A percentile compares a stretch with the other conserved stretches of the same genome.
phyloP scores from a whole-genome alignment of 2,113 vertebrate genomes.

The Polypterus bichir region DNA sequence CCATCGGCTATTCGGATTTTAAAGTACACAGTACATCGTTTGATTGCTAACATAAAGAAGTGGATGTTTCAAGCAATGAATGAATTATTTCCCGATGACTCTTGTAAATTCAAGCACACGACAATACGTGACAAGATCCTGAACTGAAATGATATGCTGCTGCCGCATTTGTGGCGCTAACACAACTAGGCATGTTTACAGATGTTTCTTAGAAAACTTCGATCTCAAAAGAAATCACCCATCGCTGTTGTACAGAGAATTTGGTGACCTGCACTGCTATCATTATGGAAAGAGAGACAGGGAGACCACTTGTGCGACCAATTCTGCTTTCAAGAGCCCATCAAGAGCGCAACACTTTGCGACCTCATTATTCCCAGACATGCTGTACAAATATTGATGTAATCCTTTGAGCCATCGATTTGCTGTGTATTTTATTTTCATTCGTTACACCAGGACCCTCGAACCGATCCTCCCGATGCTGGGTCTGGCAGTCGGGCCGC shows the following conservation, averaged over 20 bases:
- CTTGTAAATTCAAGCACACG: too few species aligned
- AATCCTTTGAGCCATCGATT: slow-evolving; percentile 81
- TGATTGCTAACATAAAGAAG: too few species aligned
- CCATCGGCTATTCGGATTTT: too few species aligned
- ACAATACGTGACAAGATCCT: too few species aligned
- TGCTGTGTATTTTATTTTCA: slow-evolving; percentile 69
- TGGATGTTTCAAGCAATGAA: too few species aligned
- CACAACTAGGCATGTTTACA: too few species aligned
- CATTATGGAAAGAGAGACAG: slow-evolving; percentile 39
- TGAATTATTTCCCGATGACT: too few species aligned
- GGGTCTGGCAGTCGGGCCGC: too few species aligned
- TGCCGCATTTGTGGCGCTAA: too few species aligned
- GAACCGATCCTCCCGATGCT: slow-evolving; percentile 61
- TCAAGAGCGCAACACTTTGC: slow-evolving; percentile 62
- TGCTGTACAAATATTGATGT: slow-evolving; percentile 97
- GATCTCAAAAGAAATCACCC: slow-evolving; percentile 58
- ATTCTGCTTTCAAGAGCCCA: slow-evolving; percentile 76
- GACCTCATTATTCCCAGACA: slow-evolving; percentile 96
- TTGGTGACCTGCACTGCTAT: slow-evolving; percentile 45
- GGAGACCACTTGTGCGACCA: slow-evolving; percentile 58
- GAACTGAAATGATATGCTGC: too few species aligned
- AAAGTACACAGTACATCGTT: too few species aligned
- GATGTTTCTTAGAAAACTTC: slow-evolving; percentile 5
- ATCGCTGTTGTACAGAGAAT: slow-evolving; percentile 51
- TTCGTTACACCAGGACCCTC: slow-evolving; percentile 63